A percentile compares a stretch with the other conserved stretches of the same genome.
phyloP scores from a whole-genome alignment of 2,888 invertebrate genomes.

The Cephonodes hylas region DNA sequence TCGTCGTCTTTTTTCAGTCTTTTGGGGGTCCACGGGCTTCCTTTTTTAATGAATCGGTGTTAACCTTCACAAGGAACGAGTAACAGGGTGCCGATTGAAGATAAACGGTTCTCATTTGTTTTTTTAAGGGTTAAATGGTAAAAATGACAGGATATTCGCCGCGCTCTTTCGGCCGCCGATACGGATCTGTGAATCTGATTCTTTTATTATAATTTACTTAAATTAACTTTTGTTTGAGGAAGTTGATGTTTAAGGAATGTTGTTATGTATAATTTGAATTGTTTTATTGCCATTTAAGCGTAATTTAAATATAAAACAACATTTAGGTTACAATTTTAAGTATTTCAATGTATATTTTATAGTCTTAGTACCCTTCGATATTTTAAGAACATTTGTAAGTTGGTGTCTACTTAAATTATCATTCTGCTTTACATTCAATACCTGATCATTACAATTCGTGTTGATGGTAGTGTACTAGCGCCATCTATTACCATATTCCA shows the following conservation, averaged over 20 bases:
- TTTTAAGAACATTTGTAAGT: too few species aligned
- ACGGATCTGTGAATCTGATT: conserved; percentile 48
- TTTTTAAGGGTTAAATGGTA: conserved; percentile 56
- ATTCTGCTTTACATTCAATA: not conserved
- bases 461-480: conserved; percentile 18
- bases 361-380: too few species aligned
- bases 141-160: conserved; percentile 69
- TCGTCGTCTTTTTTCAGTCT: conserved; percentile 72
- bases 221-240: not conserved
- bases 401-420: too few species aligned
- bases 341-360: too few species aligned
- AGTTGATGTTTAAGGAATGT: too few species aligned
- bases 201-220: not conserved
- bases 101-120: conserved; percentile 63
- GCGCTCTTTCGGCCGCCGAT: conserved; percentile 55
- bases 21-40: conserved; percentile 75
- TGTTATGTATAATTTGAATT: too few species aligned
- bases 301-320: too few species aligned
- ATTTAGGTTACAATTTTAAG: too few species aligned
- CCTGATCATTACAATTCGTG: not conserved
- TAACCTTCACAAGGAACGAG: conserved; percentile 78
- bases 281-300: too few species aligned
- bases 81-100: conserved; percentile 79
- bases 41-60: conserved; percentile 80
- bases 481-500: conserved; percentile 27